Evolutionary conservation across 2,113 vertebrate genomes (phyloP), one percentile per base, ranked within the genome.

Genomic region (Pedionomus torquatus): DNA sequence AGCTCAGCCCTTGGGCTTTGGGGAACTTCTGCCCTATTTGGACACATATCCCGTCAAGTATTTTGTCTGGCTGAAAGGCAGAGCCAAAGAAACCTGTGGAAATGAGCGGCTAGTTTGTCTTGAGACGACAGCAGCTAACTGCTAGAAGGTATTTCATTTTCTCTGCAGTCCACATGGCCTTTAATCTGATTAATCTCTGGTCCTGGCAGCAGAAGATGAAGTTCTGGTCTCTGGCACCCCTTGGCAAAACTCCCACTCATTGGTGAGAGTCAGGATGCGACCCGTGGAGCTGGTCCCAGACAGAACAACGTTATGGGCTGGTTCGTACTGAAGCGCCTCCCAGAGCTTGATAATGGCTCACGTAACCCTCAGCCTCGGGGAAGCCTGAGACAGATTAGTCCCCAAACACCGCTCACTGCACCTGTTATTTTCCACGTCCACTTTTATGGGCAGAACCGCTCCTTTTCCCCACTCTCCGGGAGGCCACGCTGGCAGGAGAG

Each of bases 391-490:
- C 25, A 58, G 72, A 96, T 89, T 91, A 89, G 91, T 89, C 91
- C 72, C 63, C 69, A 87, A 97, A 33, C 84, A 83, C 77, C 91
- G 86, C 77, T 94, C 91, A 94, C 83, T 95, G 91, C 94, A 95
- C 96, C 95, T 95, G 87, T 39, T 95, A 93, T 95, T 94, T 95
- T 87, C 87, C 65, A 57, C 63, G 60, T 74, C 39, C 41, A 63
- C 81, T 95, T 93, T 91, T 48, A 92, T 90, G 78, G 88, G 63
- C 35, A 94, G 66, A 17, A 26, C 58, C 35, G 48, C 31, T 72
- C 43, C 83, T 79, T 57, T 41, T 7, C 28, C 41, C 16, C 13
- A 15, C 21, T 13, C 71, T 65, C 83, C 30, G 39, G 41, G 57
- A 87, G 80, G 43, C 90, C 10, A 1, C 84, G 72, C 74, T 94